Conservation (phyloP, 2,797 vertebrate species). For the Meda fulgida region DNA sequence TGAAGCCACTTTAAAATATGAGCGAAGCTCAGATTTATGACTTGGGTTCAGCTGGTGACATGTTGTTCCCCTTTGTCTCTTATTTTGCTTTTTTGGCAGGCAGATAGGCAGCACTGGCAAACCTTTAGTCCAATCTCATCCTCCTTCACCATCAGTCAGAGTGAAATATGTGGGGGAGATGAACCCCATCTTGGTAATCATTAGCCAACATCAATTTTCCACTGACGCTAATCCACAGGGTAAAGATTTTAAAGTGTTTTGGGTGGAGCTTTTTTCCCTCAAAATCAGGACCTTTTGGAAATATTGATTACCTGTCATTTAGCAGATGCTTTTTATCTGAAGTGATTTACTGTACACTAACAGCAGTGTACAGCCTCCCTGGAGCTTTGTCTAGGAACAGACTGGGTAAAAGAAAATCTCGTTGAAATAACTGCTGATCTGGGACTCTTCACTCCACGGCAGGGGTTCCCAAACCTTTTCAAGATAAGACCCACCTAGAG, state of each 20-base stretch:
- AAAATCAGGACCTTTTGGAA: slow-evolving; percentile 14
- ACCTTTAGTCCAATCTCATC: slow-evolving; percentile 32
- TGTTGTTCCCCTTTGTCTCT: slow-evolving; percentile 56
- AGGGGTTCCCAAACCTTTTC: neutral
- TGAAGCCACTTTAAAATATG: slow-evolving; percentile 48
- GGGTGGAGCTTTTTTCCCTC: neutral
- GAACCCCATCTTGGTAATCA: slow-evolving; percentile 49
- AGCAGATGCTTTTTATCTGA: slow-evolving; percentile 31
- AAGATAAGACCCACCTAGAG: neutral
- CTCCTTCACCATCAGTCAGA: slow-evolving; percentile 34
- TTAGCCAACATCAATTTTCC: slow-evolving; percentile 37
- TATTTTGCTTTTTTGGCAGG: slow-evolving; percentile 50
- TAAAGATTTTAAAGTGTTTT: slow-evolving; percentile 10
- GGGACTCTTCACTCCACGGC: slow-evolving; percentile 11
- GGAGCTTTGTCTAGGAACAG: neutral
- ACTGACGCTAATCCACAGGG: slow-evolving; percentile 4
- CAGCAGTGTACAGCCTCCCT: slow-evolving; percentile 11
- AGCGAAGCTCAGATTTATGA: slow-evolving; percentile 56
- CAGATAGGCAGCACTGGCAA: slow-evolving; percentile 43
- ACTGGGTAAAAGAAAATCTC: neutral
- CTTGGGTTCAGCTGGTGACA: slow-evolving; percentile 53
- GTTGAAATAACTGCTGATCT: slow-evolving; percentile 6
- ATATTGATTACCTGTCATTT: slow-evolving; percentile 25
- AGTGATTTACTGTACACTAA: slow-evolving; percentile 24
- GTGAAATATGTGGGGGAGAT: slow-evolving; percentile 38